Base-by-base conservation (phyloP, 2,888 invertebrate genomes). In the Standfussiana lucernea region DNA sequence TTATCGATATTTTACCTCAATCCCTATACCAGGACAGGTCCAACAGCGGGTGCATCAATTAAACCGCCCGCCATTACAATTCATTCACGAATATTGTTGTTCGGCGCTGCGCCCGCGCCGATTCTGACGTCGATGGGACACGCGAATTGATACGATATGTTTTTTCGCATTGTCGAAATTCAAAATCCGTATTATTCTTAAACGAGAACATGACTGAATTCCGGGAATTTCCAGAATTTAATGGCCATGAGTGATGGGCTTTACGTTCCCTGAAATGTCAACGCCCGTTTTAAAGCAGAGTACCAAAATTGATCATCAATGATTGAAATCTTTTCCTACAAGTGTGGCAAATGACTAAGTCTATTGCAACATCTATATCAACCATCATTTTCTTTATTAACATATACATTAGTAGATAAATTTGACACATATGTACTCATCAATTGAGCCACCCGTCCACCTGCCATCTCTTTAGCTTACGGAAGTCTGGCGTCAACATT, bases 51-150 rank as follows among this genome's bases (percentile, higher is more conserved):
- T 85, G 86, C 93, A 93, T 94, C 94, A 95, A 95, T 95, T 95
- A 95, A 95, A 93, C 90, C 89, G 88, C 86, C 92, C 90, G 92
- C 92, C 93, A 95, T 95, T 94, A 94, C 95, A 93, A 94, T 95
- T 95, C 95, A 95, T 95, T 96, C 95, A 95, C 91, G 92, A 95
- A 95, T 95, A 95, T 94, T 95, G 94, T 94, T 94, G 93, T 93
- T 92, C 92, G 87, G 91, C 88, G 87, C 91, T 90, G 93, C 92
- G 92, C 74, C 77, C 82, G 92, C 92, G 91, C 90, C 91, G 89
- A 90, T 91, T 89, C 91, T 89, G 91, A 91, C 91, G 90, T 92
- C 92, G 89, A 89, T 90, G 90, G 91, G 93, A 92, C 93, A 93
- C 92, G 91, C 91, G 90, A 93, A 88, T 90, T 90, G 90, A 91